Conservation (phyloP, 2,888 invertebrate species). For the Fragum sueziense region DNA sequence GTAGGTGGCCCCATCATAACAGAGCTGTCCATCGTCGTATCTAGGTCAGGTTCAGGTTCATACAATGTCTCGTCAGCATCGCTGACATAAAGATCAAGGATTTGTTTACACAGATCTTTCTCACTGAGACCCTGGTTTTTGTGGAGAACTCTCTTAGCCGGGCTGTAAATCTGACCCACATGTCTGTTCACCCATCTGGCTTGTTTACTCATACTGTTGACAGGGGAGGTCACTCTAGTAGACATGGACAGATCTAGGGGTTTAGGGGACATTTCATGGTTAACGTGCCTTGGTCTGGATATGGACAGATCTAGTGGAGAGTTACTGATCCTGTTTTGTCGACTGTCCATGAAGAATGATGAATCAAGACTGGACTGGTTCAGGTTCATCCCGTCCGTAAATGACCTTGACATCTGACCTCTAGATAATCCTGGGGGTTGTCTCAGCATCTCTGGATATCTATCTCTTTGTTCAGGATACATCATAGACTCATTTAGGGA, state of each 20-base stretch:
- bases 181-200: slow-evolving; percentile 53
- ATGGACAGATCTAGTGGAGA: slow-evolving; percentile 10
- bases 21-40: slow-evolving; percentile 12
- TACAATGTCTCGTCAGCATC: slow-evolving; percentile 62
- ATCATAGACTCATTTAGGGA: slow-evolving; percentile 11
- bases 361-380: slow-evolving; percentile 3
- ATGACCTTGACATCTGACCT: slow-evolving; percentile 4
- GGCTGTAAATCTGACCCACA: slow-evolving; percentile 56
- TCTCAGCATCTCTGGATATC: not conserved
- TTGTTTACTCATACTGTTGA: slow-evolving; percentile 1
- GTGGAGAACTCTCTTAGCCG: slow-evolving; percentile 57
- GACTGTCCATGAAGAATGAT: not conserved
- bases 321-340: not conserved
- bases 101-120: slow-evolving; percentile 64
- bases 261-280: slow-evolving; percentile 18
- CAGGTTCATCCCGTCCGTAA: not conserved
- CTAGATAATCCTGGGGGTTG: not conserved
- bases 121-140: slow-evolving; percentile 61
- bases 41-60: not conserved
- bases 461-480: not conserved
- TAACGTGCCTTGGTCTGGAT: slow-evolving; percentile 3
- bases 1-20: not conserved
- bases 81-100: slow-evolving; percentile 66
- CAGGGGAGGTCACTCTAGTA: not conserved
- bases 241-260: slow-evolving; percentile 53